These are phyloP conservation scores for Labia minor DNA, from an alignment of 2,888 invertebrate species.

Conservation along the genomic window DNA sequence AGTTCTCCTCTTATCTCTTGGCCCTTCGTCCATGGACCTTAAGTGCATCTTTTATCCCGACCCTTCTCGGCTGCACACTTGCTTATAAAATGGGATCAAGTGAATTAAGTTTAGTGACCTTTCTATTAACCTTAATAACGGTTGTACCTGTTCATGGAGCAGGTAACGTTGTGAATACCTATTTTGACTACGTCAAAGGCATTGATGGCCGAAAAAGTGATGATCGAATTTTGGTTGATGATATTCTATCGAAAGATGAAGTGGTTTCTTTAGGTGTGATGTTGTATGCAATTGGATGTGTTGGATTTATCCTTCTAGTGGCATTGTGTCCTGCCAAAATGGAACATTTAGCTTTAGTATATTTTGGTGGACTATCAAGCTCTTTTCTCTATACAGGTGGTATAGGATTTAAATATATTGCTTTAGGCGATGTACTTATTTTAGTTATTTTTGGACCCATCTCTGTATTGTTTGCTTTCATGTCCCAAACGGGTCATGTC, in stretches of 20 bases:
- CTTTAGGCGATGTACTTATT: slow-evolving; percentile 83
- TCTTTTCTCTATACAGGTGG: slow-evolving; percentile 96
- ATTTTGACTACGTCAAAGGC: slow-evolving; percentile 88
- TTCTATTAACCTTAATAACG: slow-evolving; percentile 72
- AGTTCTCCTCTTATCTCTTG: slow-evolving; percentile 75
- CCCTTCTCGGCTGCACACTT: slow-evolving; percentile 76
- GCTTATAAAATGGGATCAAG: slow-evolving; percentile 66
- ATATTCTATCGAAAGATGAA: slow-evolving; percentile 69
- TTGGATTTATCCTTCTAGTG: slow-evolving; percentile 65
- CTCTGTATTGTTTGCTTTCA: slow-evolving; percentile 83
- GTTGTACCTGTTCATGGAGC: slow-evolving; percentile 89
- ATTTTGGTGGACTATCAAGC: slow-evolving; percentile 88
- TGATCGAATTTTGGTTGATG: slow-evolving; percentile 89
- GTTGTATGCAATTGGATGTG: slow-evolving; percentile 75
- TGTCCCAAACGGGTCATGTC: slow-evolving; percentile 84
- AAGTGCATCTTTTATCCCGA: slow-evolving; percentile 83
- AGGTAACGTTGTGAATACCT: slow-evolving; percentile 93
- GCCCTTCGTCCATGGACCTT: slow-evolving; percentile 90
- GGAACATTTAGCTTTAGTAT: slow-evolving; percentile 88
- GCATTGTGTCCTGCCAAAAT: slow-evolving; percentile 79
- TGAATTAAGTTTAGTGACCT: slow-evolving; percentile 67
- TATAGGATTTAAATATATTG: slow-evolving; percentile 90
- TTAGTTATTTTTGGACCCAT: slow-evolving; percentile 89
- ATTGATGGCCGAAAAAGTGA: slow-evolving; percentile 89
- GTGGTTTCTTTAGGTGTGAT: slow-evolving; percentile 82